A percentile compares a stretch with the other conserved stretches of the same genome.
These are phyloP conservation scores for Tipula vernalis DNA, from an alignment of 2,888 invertebrate species.

Conservation along the genomic window DNA sequence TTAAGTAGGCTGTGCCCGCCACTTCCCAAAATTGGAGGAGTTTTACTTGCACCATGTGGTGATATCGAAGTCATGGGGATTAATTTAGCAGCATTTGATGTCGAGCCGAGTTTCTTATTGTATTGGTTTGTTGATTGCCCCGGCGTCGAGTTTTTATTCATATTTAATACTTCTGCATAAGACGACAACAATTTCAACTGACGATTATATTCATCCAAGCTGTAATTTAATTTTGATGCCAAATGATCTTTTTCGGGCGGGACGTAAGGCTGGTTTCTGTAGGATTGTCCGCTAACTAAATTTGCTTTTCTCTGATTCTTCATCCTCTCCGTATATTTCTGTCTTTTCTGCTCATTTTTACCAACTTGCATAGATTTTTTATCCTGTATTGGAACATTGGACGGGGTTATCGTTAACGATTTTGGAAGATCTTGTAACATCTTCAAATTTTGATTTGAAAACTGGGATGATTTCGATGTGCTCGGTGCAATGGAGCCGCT, in stretches of 20 bases:
- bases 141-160: background rate
- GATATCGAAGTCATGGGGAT: background rate
- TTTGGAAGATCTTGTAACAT: conserved; percentile 22
- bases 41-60: background rate
- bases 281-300: background rate
- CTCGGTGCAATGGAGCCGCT: background rate
- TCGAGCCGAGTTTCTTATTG: background rate
- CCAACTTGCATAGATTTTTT: conserved; percentile 10
- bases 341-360: background rate
- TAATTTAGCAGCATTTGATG: background rate
- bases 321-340: background rate
- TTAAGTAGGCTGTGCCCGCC: background rate
- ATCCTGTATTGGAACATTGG: conserved; percentile 14
- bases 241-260: background rate
- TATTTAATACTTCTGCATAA: background rate
- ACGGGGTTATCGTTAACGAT: conserved; percentile 23
- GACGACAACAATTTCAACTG: background rate
- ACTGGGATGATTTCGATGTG: background rate
- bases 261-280: background rate
- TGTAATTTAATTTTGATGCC: background rate
- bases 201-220: background rate
- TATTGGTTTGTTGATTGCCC: background rate
- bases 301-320: background rate
- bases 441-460: background rate
- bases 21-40: background rate